These are phyloP conservation scores for Marmota monax DNA, from an alignment of 2,113 vertebrate genomes.

Conservation along the genomic window DNA sequence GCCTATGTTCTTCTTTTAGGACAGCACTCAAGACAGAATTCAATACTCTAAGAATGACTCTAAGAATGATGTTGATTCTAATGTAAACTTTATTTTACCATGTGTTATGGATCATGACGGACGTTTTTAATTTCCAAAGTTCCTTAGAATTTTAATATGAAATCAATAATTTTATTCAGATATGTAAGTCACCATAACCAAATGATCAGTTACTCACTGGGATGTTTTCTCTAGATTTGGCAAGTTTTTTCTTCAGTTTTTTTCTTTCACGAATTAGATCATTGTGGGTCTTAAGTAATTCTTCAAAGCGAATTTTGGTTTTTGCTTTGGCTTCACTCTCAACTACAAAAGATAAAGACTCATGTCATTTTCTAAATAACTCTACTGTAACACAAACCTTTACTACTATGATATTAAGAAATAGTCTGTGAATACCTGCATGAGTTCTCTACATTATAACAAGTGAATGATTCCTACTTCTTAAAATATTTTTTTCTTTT, in stretches of 20 bases:
- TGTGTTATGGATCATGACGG: neutral
- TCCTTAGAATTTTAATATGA: neutral
- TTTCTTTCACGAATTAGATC: slow-evolving; percentile 86
- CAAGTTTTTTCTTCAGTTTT: slow-evolving; percentile 85
- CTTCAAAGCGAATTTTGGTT: slow-evolving; percentile 94
- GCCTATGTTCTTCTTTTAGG: neutral
- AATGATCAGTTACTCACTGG: slow-evolving; percentile 87
- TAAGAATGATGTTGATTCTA: neutral
- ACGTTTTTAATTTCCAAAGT: slow-evolving; percentile 23
- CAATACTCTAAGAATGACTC: neutral
- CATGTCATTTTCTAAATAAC: slow-evolving; percentile 45
- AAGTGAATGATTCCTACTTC: neutral
- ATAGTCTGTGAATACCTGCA: neutral
- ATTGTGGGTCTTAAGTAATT: slow-evolving; percentile 91
- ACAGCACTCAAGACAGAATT: neutral
- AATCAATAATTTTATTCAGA: slow-evolving; percentile 14
- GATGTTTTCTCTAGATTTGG: slow-evolving; percentile 88
- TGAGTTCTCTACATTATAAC: neutral
- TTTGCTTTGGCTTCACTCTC: slow-evolving; percentile 94
- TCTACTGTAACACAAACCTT: neutral
- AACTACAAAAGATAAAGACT: slow-evolving; percentile 85
- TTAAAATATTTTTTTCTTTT: slow-evolving; percentile 36
- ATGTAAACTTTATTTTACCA: slow-evolving; percentile 1
- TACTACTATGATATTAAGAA: neutral
- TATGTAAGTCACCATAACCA: neutral